Base-by-base conservation (phyloP, 1,140 invertebrate genomes). In the Heliconius melpomene region DNA sequence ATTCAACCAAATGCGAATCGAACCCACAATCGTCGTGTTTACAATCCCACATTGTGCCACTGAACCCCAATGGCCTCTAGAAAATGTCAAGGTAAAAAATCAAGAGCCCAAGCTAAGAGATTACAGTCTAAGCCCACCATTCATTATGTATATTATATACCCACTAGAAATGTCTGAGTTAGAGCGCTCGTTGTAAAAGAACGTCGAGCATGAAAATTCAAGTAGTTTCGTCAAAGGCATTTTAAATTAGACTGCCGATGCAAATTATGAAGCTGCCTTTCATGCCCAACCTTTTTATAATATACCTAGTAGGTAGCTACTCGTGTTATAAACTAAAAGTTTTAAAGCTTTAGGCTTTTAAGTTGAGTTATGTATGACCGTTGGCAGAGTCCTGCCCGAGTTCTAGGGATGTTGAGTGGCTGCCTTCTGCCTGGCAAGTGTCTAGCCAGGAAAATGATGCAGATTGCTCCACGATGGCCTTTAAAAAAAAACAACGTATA, bases 201-300 rank as follows among this genome's bases (percentile, higher is more conserved):
- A 66, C 60, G 36, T 76, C n/a, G 40, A 40, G 40, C 23, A 26
- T 76, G 16, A 70, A 66, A 38, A 29, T 46, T 77, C 26, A 77
- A 77, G 75, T 70, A 32, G 38, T 46, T 70, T 70, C 11, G 54
- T 60, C 60, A 77, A 71, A 70, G 60, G 75, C 57, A 70, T 70
- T 77, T 66, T 32, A 71, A 46, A 76, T 40, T 76, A 76, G 29
- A 76, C 32, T 23, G 54, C 54, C 54, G 54, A 60, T 23, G 54
- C 7, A 60, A 60, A n/a, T 60, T 60, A 23, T 60, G 54, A 3
- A 60, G n/a, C 54, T 52, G 40, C 40, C 52, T 60, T 60, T 60
- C 54, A 60, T 26, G 9, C 54, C 1, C 54, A 60, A 11, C 54
- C 7, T 23, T 60, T 60, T 60, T 23, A 60, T 23, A 26, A n/a